Base-by-base conservation (phyloP, 2,797 vertebrate genomes). In the Sebastolobus alascanus region DNA sequence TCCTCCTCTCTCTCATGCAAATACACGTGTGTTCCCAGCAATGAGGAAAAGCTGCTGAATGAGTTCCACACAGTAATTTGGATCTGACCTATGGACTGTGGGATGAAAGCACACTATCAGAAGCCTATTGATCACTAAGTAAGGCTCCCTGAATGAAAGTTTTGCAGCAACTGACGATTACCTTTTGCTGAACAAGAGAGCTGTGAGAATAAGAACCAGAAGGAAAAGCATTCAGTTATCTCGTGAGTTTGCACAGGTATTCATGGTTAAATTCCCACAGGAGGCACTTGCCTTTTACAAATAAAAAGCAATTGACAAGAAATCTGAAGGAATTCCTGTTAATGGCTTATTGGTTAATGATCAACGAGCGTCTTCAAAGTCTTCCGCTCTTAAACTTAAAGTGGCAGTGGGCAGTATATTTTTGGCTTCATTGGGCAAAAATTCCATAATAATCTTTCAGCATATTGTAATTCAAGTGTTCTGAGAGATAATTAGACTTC, bases 61-160 rank as follows among this genome's bases (percentile, higher is more conserved):
- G 31, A 84, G 71, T 61, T 55, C 27, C 38, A 83, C 55, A 58
- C 65, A 72, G 73, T 77, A 55, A 65, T 79, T 84, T 66, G 25
- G 33, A 75, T 67, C 18, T 84, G 75, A 73, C 52, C 73, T 64
- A 43, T 77, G 80, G 58, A 82, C 82, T 71, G 40, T 79, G 22
- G 37, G 43, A 70, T 79, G 74, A 81, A 84, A 33, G 20, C 75
- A 58, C 69, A 61, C 55, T 72, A 76, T 68, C 18, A 79, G 14
- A 46, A 27, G 37, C 67, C 43, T 31, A 11, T 27, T 77, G n/a
- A 77, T 69, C n/a, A 33, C 31, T 29, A 3, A 50, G 29, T 46
- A 22, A 66, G 20, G n/a, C 31, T 80, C 31, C 22, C 27, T n/a
- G 68, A 12, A 22, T 60, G 6, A 63, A 76, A 29, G 25, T 73